Base-by-base conservation (phyloP, 2,113 vertebrate genomes). In the Microtus oregoni region DNA sequence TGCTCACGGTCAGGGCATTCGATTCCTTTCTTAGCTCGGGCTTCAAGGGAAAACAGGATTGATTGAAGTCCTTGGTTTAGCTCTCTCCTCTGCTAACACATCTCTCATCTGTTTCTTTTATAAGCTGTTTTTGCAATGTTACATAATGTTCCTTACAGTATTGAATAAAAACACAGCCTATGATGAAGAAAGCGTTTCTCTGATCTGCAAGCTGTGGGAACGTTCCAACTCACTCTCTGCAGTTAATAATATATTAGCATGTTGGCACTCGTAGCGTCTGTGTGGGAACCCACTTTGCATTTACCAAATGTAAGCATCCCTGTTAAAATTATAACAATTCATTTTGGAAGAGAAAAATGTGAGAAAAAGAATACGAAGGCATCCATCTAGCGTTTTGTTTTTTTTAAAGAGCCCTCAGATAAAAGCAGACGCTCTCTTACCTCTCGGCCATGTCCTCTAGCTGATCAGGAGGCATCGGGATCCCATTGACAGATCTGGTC, bases 401-500 rank as follows among this genome's bases (percentile, higher is more conserved):
- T 14, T 35, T 63, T 65, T n/a, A 4, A 92, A 90, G 15, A 70
- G 44, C 77, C 88, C 96, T 96, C 90, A 63, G 94, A 94, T 95
- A 91, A 94, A 95, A 35, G 86, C 77, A 65, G 89, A 90, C 94
- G 94, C 81, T 68, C 15, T 81, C 98, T 99, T 98, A 99, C 99
- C 99, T 99, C 97, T 99, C 99, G 70, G 99, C 99, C 99, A 99
- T 99, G 97, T 99, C 99, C 86, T 99, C 99, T 94, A 99, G 98
- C 94, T 99, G 99, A n/a, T 99, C 99, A 20, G 98, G 95, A 61
- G 99, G 99, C 87, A 99, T 98, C 5, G 99, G 99, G 9, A 99
- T 99, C 30, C 99, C 99, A n/a, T 99, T 99, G 92, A 99, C 99
- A 92, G 99, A 99, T 94, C 99, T 98, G 98, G 99, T 99, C 96